These are phyloP conservation scores for Leptinotarsa texana DNA, from an alignment of 1,140 invertebrate genomes.

Conservation along the genomic window DNA sequence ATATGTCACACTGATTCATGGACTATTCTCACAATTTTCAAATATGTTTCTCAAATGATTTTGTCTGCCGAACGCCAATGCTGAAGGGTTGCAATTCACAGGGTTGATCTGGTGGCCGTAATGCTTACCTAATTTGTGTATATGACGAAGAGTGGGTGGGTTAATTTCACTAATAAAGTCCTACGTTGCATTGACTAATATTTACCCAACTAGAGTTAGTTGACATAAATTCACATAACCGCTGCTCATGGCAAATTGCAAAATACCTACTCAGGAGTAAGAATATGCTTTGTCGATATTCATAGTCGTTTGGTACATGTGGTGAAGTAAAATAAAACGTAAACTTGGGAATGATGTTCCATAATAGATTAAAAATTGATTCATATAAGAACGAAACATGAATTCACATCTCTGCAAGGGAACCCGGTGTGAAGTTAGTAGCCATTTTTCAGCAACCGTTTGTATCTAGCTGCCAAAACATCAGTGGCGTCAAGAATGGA, in stretches of 20 bases:
- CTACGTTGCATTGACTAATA: conserved; percentile 47
- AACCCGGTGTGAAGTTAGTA: no score
- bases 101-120: conserved; percentile 23
- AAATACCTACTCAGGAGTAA: conserved; percentile 51
- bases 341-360: conserved; percentile 30
- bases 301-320: conserved; percentile 36
- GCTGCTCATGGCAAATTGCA: conserved; percentile 45
- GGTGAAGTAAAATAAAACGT: not conserved
- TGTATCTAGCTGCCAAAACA: no score
- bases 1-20: no score
- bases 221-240: conserved; percentile 49
- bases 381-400: no score
- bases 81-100: conserved; percentile 10
- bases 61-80: conserved; percentile 1
- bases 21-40: not conserved
- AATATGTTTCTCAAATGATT: not conserved
- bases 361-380: conserved; percentile 1
- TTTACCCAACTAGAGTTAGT: conserved; percentile 53
- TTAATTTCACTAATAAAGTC: conserved; percentile 51
- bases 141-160: conserved; percentile 29
- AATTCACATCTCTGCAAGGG: no score
- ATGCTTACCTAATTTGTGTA: conserved; percentile 34
- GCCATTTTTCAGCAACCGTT: no score
- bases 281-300: conserved; percentile 46
- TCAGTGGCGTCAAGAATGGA: no score